Percentiles rank a stretch among this genome's conserved stretches.
phyloP scores from a whole-genome alignment of 2,797 vertebrate species.

The Gastrophryne carolinensis region DNA sequence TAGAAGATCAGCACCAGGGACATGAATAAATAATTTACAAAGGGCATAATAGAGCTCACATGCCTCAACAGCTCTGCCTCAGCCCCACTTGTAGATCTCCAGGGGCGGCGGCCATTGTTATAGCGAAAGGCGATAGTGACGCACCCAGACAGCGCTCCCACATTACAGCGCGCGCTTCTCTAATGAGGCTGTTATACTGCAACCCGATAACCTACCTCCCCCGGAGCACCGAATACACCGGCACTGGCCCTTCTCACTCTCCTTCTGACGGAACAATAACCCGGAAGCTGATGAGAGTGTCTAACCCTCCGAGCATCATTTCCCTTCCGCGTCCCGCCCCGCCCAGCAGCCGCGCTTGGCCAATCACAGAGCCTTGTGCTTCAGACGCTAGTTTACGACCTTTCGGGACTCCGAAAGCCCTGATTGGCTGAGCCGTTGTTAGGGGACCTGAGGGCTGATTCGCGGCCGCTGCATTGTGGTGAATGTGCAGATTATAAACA shows the following conservation, averaged over 20 bases:
- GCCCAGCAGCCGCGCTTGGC: background rate
- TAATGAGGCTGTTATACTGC: too few species aligned
- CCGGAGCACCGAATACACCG: slow-evolving; percentile 13
- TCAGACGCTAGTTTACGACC: background rate
- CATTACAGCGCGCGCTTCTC: background rate
- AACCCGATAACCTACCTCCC: slow-evolving; percentile 5
- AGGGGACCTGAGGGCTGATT: too few species aligned
- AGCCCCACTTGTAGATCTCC: background rate
- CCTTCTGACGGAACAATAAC: slow-evolving; percentile 1
- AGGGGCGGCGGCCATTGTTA: background rate
- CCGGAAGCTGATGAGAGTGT: background rate
- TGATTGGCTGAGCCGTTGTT: too few species aligned
- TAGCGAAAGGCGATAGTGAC: background rate
- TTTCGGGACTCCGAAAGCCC: too few species aligned
- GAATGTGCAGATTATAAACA: background rate
- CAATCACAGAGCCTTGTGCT: too few species aligned
- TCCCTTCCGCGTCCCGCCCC: background rate
- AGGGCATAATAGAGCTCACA: background rate
- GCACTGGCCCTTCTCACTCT: slow-evolving; percentile 3
- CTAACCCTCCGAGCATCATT: background rate
- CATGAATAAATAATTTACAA: background rate
- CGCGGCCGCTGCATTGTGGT: too few species aligned
- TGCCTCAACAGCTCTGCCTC: background rate
- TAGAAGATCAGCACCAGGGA: too few species aligned
- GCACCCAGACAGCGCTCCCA: background rate